These are phyloP conservation scores for Paralinhomoeus sp. DNA, from an alignment of 2,888 invertebrate species.

Conservation along the genomic window DNA sequence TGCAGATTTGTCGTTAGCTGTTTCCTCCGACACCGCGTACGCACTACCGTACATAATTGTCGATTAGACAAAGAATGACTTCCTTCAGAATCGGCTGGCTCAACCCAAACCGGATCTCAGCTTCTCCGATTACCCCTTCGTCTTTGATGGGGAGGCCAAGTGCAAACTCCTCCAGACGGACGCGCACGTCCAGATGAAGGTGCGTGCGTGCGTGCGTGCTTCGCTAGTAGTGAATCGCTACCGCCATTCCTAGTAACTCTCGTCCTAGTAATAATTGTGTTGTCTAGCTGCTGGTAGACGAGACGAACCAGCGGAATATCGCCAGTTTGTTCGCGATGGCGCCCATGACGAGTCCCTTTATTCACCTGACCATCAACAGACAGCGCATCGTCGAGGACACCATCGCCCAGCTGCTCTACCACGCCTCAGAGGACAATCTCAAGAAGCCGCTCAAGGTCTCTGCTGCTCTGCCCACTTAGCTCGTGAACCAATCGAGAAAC, in stretches of 20 bases:
- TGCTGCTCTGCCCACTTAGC: no score
- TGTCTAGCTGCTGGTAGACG: background rate
- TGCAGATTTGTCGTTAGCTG: no score
- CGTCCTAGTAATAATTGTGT: background rate
- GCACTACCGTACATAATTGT: no score
- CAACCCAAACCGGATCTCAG: conserved; percentile 46
- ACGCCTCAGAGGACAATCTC: conserved; percentile 47
- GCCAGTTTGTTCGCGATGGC: background rate
- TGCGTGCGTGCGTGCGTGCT: no score
- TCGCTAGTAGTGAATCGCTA: no score
- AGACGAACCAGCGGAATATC: background rate
- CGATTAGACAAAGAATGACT: no score
- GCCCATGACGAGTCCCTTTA: background rate
- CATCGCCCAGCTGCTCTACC: conserved; percentile 46
- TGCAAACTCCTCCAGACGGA: conserved; percentile 62
- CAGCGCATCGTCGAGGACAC: conserved; percentile 68
- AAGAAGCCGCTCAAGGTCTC: conserved; percentile 80
- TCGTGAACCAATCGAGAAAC: no score
- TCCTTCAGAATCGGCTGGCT: conserved; percentile 47
- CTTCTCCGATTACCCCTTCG: conserved; percentile 78
- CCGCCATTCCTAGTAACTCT: background rate
- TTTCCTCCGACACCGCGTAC: no score
- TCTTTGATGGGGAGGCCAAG: conserved; percentile 79
- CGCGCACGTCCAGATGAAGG: conserved; percentile 35
- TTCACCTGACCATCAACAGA: conserved; percentile 46